Percentiles rank a stretch among this genome's conserved stretches.
phyloP scores from a whole-genome alignment of 1,140 invertebrate species.

The Gryon sp. region DNA sequence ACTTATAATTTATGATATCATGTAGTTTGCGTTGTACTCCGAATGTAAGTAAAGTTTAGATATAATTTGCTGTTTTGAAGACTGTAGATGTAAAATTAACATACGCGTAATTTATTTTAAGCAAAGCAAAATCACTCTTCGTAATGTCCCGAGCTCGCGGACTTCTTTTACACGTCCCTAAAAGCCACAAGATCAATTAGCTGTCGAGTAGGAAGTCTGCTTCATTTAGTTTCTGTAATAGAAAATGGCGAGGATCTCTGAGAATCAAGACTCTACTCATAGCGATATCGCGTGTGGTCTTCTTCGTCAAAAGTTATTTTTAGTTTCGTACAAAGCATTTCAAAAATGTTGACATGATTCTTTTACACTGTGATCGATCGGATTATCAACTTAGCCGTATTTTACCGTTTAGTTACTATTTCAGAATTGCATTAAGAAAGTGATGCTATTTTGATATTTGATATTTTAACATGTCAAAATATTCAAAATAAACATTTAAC shows the following conservation, averaged over 20 bases:
- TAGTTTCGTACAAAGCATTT: constrained; percentile 48
- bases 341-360: constrained; percentile 39
- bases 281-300: constrained; percentile 63
- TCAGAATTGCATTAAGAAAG: too few relatives aligned
- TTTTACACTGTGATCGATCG: constrained; percentile 43
- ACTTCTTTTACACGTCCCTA: constrained; percentile 65
- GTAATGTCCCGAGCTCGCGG: constrained; percentile 58
- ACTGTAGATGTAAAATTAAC: constrained; percentile 64
- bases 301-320: constrained; percentile 61
- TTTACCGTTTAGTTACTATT: too few relatives aligned
- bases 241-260: constrained; percentile 65
- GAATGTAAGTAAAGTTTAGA: constrained; percentile 49
- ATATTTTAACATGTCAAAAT: too few relatives aligned
- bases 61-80: constrained; percentile 65
- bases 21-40: constrained; percentile 48
- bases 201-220: constrained; percentile 68
- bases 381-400: constrained; percentile 1
- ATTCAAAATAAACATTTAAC: too few relatives aligned
- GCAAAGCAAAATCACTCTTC: constrained; percentile 63
- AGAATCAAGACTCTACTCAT: constrained; percentile 55
- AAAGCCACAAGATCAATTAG: constrained; percentile 69
- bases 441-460: too few relatives aligned
- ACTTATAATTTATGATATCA: constrained; percentile 52
- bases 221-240: constrained; percentile 70
- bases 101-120: constrained; percentile 63